phyloP scores from a whole-genome alignment of 2,888 invertebrate species.

The Atethmia centrago region DNA sequence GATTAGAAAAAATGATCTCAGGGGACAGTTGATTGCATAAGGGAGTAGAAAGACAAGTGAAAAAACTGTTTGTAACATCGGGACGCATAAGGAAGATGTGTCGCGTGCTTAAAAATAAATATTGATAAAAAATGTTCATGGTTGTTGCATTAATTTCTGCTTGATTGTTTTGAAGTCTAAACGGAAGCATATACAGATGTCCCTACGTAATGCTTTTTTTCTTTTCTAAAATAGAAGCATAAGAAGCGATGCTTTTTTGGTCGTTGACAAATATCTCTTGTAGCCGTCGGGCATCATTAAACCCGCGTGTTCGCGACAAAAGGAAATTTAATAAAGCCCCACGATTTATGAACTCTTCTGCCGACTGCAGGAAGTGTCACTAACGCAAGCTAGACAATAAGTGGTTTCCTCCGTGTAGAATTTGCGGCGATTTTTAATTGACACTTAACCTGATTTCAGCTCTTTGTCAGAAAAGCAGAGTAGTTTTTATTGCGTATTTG shows the following conservation, averaged over 20 bases:
- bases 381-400: constrained; percentile 70
- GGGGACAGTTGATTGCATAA: constrained; percentile 69
- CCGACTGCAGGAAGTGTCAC: constrained; percentile 75
- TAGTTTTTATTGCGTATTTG: constrained; percentile 25
- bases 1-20: constrained; percentile 80
- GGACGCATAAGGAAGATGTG: constrained; percentile 24
- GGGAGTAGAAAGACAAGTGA: constrained; percentile 56
- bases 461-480: constrained; percentile 41
- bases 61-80: constrained; percentile 57
- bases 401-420: constrained; percentile 63
- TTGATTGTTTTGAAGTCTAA: constrained; percentile 74
- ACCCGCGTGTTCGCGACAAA: constrained; percentile 71
- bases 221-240: constrained; percentile 74
- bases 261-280: constrained; percentile 76
- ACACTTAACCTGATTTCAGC: constrained; percentile 63
- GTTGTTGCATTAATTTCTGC: constrained; percentile 70
- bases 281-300: constrained; percentile 74
- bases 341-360: constrained; percentile 74
- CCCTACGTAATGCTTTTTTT: constrained; percentile 62
- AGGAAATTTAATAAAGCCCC: constrained; percentile 79
- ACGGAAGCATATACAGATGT: constrained; percentile 79
- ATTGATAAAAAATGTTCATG: constrained; percentile 70
- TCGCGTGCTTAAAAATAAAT: constrained; percentile 61
- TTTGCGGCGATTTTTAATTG: constrained; percentile 63
- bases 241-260: constrained; percentile 69